phyloP scores from a whole-genome alignment of 37 sponge, comb jelly and placozoan genomes.

The Theonella swinhoei region DNA sequence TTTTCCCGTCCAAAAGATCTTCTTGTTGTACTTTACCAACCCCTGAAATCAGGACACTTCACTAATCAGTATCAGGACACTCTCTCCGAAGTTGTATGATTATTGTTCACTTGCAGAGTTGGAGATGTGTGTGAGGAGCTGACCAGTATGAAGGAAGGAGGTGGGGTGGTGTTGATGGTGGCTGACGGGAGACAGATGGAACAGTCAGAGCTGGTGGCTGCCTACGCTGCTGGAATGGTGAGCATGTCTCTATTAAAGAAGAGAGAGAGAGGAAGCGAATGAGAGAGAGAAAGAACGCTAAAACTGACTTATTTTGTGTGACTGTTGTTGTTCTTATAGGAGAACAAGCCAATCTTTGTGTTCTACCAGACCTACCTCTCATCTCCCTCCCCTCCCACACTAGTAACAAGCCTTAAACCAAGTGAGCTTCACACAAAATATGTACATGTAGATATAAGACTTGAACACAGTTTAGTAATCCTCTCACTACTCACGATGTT shows the following conservation, averaged over 20 bases:
- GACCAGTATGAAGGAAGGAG: slow-evolving; percentile 12
- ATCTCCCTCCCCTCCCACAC: not conserved
- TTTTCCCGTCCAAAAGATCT: no score
- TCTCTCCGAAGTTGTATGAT: no score
- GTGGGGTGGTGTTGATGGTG: slow-evolving; percentile 32
- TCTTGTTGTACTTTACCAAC: no score
- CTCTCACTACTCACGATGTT: not conserved
- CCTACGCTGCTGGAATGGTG: slow-evolving; percentile 54
- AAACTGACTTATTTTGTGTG: not conserved
- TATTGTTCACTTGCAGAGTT: slow-evolving; percentile 24
- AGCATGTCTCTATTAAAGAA: not conserved
- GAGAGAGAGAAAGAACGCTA: not conserved
- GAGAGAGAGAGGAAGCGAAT: not conserved
- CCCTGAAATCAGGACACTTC: no score
- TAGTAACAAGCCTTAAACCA: slow-evolving; percentile 1
- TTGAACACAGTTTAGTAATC: not conserved
- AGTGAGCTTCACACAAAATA: slow-evolving; percentile 6
- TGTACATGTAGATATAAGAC: not conserved
- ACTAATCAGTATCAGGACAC: no score
- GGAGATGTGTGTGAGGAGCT: slow-evolving; percentile 29
- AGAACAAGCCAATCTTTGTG: slow-evolving; percentile 51
- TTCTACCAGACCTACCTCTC: slow-evolving; percentile 31
- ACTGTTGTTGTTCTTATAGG: slow-evolving; percentile 18
- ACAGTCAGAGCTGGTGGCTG: slow-evolving; percentile 19
- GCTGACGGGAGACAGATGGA: slow-evolving; percentile 58